Evolutionary conservation across 1,140 invertebrate species (phyloP).

Genomic region (Halictus rubicundus): DNA sequence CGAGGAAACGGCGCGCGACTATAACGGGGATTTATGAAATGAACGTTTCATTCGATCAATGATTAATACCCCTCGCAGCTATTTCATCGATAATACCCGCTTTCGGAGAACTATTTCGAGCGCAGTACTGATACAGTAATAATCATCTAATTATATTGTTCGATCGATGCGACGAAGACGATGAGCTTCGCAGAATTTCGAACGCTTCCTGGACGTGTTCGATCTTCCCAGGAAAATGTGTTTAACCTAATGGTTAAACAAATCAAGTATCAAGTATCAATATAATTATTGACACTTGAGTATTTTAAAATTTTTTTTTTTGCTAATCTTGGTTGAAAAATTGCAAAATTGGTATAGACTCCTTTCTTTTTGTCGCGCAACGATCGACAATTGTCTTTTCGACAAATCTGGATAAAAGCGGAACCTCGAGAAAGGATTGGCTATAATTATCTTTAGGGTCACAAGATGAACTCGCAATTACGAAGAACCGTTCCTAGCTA

Average conservation of each 20-base stretch:
- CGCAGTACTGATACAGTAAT: background rate
- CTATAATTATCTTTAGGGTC: conserved; percentile 14
- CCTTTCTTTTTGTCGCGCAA: too few species aligned
- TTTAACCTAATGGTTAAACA: too few species aligned
- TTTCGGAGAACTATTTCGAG: background rate
- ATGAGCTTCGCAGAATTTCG: background rate
- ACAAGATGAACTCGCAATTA: conserved; percentile 19
- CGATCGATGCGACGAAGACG: background rate
- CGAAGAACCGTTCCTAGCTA: background rate
- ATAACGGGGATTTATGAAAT: background rate
- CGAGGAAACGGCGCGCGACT: background rate
- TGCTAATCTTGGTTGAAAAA: too few species aligned
- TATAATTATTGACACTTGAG: too few species aligned
- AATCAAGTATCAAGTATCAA: too few species aligned
- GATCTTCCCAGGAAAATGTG: too few species aligned
- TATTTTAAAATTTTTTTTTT: background rate
- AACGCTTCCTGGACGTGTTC: background rate
- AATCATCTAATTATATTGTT: background rate
- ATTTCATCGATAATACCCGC: background rate
- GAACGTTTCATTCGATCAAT: background rate
- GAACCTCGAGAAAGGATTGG: background rate
- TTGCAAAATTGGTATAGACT: too few species aligned
- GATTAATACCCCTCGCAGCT: background rate
- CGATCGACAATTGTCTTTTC: too few species aligned
- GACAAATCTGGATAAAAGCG: too few species aligned